Conservation (phyloP, 2,113 vertebrate genomes). For the Hippolais icterina region DNA sequence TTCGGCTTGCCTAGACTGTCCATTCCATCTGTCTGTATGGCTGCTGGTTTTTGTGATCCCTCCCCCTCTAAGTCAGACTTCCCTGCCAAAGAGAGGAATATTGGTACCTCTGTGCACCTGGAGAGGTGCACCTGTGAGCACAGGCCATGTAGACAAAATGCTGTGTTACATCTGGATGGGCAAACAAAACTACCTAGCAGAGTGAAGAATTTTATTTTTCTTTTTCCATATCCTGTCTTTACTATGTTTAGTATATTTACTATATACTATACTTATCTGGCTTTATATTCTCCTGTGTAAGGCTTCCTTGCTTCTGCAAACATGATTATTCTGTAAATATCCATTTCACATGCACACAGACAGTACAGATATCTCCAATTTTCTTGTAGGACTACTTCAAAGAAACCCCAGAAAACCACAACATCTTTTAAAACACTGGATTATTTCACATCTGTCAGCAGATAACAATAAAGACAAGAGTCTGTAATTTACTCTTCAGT, state of each 20-base stretch:
- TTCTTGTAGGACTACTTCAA: neutral
- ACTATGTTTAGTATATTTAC: neutral
- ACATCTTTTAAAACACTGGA: neutral
- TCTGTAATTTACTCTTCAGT: neutral
- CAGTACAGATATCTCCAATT: neutral
- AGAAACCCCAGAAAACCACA: neutral
- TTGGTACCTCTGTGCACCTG: neutral
- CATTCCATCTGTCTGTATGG: rapidly evolving
- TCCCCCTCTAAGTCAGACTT: neutral
- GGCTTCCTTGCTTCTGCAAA: neutral
- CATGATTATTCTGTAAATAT: neutral
- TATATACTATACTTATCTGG: neutral
- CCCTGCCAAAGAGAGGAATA: neutral
- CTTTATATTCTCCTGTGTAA: neutral
- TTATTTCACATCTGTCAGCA: neutral
- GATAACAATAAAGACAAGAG: neutral
- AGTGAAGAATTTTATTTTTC: neutral
- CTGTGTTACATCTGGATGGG: neutral
- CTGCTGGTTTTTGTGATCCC: neutral
- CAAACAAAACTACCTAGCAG: neutral
- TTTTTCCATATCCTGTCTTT: neutral
- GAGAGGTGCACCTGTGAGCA: neutral
- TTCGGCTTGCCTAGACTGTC: neutral
- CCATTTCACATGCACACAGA: neutral
- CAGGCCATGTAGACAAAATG: neutral